Base-by-base conservation (phyloP, 1,140 invertebrate species). In the Pachyrhynchus sulphureomaculatus region DNA sequence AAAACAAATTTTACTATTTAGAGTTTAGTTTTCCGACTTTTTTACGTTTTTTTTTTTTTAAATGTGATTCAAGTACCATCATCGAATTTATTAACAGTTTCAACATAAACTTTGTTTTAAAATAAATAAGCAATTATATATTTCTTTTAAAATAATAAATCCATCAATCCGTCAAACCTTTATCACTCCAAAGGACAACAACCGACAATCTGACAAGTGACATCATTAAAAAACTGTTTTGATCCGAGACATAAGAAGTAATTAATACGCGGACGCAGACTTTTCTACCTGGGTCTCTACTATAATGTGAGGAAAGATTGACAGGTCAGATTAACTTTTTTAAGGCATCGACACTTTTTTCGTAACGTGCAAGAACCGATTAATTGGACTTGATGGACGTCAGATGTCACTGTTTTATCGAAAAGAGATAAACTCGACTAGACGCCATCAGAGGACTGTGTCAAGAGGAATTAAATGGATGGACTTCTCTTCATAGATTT, bases 321-420 rank as follows among this genome's bases (percentile, higher is more conserved):
- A 57, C 54, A 44, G 54, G 42, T 12, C 32, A 57, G 54, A 57
- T 57, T 57, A 57, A 18, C 41, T 17, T 59, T 59, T 51, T 59
- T 51, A 36, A 47, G 56, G 56, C 26, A 58, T 58, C 55, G 55
- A 58, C 55, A 58, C 55, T 58, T 45, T 56, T 42, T n/a, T 56
- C 37, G 39, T 39, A 26, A 41, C 55, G 44, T 37, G 21, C 20
- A 36, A 45, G 45, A 34, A 47, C 55, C 55, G 55, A 58, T 58
- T 58, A 58, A 58, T 58, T 58, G 55, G 55, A 58, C 55, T 29
- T 58, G 55, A 58, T 58, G 55, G 55, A 58, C 55, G 55, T 48
- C 32, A 44, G 15, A 44, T 58, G 55, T 58, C 55, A 45, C 55
- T 12, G 13, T 37, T 34, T 48, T 58, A 58, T 58, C 55, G 24